phyloP scores from a whole-genome alignment of 2,113 vertebrate genomes.

The Pelecanoides urinatrix region DNA sequence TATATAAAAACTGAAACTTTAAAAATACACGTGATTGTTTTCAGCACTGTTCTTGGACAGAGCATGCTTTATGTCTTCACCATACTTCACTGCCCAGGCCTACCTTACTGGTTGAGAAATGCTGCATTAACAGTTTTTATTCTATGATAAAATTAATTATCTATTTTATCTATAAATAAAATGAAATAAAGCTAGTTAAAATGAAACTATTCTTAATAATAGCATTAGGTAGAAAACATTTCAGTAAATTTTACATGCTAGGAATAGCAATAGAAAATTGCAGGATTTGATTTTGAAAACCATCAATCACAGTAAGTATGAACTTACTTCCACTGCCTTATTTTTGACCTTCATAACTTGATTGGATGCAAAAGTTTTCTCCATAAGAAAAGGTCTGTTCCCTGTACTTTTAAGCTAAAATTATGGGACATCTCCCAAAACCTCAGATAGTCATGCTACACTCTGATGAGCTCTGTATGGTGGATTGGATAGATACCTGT shows the following conservation, averaged over 20 bases:
- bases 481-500: neutral
- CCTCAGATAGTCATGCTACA: neutral
- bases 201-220: neutral
- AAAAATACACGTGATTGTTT: neutral
- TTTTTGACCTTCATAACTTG: neutral
- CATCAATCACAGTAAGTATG: neutral
- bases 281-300: neutral
- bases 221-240: neutral
- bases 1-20: neutral
- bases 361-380: neutral
- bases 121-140: neutral
- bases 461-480: neutral
- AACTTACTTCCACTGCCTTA: neutral
- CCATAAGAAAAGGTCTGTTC: neutral
- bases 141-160: neutral
- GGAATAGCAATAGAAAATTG: neutral
- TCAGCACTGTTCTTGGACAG: neutral
- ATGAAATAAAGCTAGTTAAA: neutral
- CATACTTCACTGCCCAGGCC: neutral
- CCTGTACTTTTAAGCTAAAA: neutral
- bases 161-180: neutral
- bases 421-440: neutral
- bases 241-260: neutral
- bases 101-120: neutral
- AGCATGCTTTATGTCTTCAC: neutral